These are phyloP conservation scores for Eulemur rufifrons DNA, from an alignment of 2,113 vertebrate species.

Conservation along the genomic window DNA sequence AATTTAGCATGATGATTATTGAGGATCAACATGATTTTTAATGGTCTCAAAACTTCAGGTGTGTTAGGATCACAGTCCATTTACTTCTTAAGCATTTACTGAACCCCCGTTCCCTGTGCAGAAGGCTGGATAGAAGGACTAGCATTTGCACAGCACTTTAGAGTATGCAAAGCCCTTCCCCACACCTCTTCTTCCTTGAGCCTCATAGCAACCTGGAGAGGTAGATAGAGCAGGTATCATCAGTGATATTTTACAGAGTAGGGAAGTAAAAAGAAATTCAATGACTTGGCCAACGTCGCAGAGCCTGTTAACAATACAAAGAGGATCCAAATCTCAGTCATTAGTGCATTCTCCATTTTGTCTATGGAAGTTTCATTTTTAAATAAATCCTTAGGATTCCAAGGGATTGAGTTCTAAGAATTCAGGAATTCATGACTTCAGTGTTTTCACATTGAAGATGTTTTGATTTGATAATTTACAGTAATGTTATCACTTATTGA, in stretches of 20 bases:
- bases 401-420: not conserved
- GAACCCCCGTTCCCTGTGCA: not conserved
- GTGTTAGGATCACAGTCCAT: not conserved
- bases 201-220: not conserved
- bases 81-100: not conserved
- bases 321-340: not conserved
- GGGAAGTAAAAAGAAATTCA: not conserved
- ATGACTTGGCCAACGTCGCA: not conserved
- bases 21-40: not conserved
- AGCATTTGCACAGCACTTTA: not conserved
- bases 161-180: not conserved
- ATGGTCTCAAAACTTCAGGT: not conserved
- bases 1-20: not conserved
- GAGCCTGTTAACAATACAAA: not conserved
- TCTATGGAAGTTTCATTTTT: not conserved
- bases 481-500: constrained; percentile 73
- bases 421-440: not conserved
- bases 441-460: not conserved
- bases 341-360: not conserved
- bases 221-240: not conserved
- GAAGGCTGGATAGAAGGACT: not conserved
- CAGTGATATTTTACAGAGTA: not conserved
- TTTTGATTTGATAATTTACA: constrained; percentile 75
- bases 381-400: constrained; percentile 9
- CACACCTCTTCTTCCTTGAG: not conserved